Evolutionary conservation across 2,888 invertebrate genomes (phyloP), one percentile per base, ranked within the genome.

Genomic region (Megastigmus dorsalis): DNA sequence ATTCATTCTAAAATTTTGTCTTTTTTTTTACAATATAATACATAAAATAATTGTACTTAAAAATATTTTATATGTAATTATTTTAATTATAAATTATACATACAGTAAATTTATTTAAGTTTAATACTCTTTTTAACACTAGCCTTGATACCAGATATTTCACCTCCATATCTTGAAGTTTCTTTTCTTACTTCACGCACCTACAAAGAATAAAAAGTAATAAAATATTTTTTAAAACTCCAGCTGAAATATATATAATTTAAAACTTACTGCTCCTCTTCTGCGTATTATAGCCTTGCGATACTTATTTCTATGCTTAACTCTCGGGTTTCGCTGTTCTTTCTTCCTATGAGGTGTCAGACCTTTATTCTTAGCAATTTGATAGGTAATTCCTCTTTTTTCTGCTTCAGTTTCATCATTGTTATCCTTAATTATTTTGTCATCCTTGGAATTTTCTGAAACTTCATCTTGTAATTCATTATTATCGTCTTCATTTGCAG

Each of bases 311-410:
- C 95, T 93, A 87, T 98, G 95, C 88, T 97, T 98, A 4, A 99
- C 97, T 83, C 99, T 92, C 0, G 98, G 98, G 91, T 99, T 98
- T 77, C 97, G 92, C 81, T 93, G 92, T 84, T 97, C 97, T 88
- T 97, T 98, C 89, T 96, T 97, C 78, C 97, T 92, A 80, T 94
- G 92, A 0, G 97, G 96, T 41, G 94, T 97, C 18, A 98, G 90
- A 15, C 98, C 98, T 88, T 97, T 98, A 85, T 99, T 99, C 88
- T 98, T 98, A 20, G 95, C 94, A 85, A 98, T 98, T 91, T 97
- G 93, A 86, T 97, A 96, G 1, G 95, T 97, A 78, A 98, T 97
- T 65, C 92, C 92, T 81, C 98, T 91, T 84, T 96, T 97, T 60
- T 90, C 82, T n/a, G 7, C 65, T 28, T 77, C 78, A 5, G 26